Conservation (phyloP, 2,797 vertebrate genomes). For the Halcyon chelicuti region DNA sequence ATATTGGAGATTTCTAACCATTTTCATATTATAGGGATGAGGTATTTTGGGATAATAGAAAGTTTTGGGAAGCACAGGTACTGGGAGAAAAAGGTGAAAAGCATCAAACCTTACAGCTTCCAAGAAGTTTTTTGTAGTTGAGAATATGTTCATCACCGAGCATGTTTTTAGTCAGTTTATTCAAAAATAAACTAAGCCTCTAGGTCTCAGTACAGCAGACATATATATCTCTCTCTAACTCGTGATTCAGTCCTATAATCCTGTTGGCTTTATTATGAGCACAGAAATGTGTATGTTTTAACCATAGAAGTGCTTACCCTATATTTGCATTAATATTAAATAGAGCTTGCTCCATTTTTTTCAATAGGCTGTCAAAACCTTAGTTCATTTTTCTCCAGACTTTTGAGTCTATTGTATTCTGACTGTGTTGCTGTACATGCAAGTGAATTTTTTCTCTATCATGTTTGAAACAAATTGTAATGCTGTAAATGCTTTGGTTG, state of each 20-base stretch:
- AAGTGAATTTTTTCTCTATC: neutral
- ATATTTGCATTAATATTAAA: neutral
- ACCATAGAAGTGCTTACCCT: neutral
- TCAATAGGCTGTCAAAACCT: neutral
- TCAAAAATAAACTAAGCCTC: neutral
- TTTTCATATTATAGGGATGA: neutral
- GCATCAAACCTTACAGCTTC: neutral
- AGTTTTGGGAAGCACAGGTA: neutral
- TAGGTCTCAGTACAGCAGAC: neutral
- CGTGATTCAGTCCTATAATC: neutral
- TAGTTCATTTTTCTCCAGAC: neutral
- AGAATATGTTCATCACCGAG: neutral
- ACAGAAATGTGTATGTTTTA: neutral
- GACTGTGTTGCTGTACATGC: neutral
- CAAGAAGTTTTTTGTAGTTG: neutral
- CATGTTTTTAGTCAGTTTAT: neutral
- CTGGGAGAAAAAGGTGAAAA: neutral
- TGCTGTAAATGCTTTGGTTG: neutral
- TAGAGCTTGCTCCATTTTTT: neutral
- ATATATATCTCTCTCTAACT: neutral
- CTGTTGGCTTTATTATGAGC: neutral
- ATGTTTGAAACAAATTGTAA: neutral
- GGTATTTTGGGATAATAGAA: neutral
- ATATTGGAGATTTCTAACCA: neutral
- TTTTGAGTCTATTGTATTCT: neutral